A percentile compares a stretch with the other conserved stretches of the same genome.
phyloP scores from a whole-genome alignment of 1,140 invertebrate genomes.

The Cydia pomonella region DNA sequence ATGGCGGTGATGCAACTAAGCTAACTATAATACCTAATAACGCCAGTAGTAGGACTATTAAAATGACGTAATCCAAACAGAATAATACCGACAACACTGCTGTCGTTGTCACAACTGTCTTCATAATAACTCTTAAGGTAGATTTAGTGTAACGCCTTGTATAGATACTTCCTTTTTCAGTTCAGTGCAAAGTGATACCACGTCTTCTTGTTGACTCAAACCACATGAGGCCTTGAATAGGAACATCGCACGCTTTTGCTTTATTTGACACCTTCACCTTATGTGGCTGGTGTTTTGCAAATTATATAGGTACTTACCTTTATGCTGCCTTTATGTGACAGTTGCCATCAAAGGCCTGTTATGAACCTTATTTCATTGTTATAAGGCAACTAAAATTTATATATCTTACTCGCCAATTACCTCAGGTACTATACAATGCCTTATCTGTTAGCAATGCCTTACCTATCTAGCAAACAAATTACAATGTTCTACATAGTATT shows the following conservation, averaged over 20 bases:
- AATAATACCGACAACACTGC: background rate
- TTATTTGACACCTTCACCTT: slow-evolving; percentile 19
- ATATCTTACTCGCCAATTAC: background rate
- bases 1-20: too few relatives aligned
- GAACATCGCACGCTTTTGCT: slow-evolving; percentile 21
- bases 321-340: background rate
- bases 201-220: slow-evolving; percentile 22
- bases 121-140: background rate
- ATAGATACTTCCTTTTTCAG: background rate
- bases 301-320: background rate
- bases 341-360: background rate
- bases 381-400: background rate
- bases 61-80: background rate
- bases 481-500: background rate
- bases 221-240: slow-evolving; percentile 13
- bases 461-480: background rate
- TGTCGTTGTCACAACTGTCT: background rate
- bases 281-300: background rate
- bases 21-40: background rate
- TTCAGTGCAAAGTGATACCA: slow-evolving; percentile 7
- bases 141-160: background rate
- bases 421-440: background rate
- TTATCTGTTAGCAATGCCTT: background rate
- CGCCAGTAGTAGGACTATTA: background rate
- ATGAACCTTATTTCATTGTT: background rate